A percentile compares a stretch with the other conserved stretches of the same genome.
These are phyloP conservation scores for Mellilla xanthometata DNA, from an alignment of 2,888 invertebrate species.

Conservation along the genomic window DNA sequence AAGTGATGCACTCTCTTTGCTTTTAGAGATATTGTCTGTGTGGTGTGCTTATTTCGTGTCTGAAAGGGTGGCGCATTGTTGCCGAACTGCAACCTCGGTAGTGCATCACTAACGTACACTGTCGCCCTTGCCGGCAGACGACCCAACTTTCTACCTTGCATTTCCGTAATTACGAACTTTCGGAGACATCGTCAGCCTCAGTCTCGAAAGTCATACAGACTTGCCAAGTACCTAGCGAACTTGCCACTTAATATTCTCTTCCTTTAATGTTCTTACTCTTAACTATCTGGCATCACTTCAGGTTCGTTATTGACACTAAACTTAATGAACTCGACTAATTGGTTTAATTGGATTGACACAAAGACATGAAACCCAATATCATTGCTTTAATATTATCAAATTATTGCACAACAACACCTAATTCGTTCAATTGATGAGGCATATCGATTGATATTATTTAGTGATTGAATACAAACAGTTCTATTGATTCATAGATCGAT, in stretches of 20 bases:
- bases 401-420: conserved; percentile 24
- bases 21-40: conserved; percentile 58
- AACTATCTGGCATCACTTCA: conserved; percentile 24
- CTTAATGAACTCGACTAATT: conserved; percentile 1
- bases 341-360: too few species aligned
- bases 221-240: conserved; percentile 28
- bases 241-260: conserved; percentile 29
- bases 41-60: conserved; percentile 35
- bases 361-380: too few species aligned
- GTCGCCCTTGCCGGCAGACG: conserved; percentile 24
- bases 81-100: conserved; percentile 9
- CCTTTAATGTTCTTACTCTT: conserved; percentile 23
- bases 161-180: conserved; percentile 33
- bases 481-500: conserved; percentile 29
- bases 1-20: conserved; percentile 54
- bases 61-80: conserved; percentile 26
- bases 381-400: conserved; percentile 17
- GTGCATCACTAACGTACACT: conserved; percentile 17
- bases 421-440: conserved; percentile 26
- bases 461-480: conserved; percentile 21
- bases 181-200: conserved; percentile 18
- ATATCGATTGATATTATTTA: conserved; percentile 26
- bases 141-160: conserved; percentile 26
- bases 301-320: conserved; percentile 9
- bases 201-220: conserved; percentile 31